phyloP scores from a whole-genome alignment of 2,113 vertebrate genomes.

The Vimba vimba region DNA sequence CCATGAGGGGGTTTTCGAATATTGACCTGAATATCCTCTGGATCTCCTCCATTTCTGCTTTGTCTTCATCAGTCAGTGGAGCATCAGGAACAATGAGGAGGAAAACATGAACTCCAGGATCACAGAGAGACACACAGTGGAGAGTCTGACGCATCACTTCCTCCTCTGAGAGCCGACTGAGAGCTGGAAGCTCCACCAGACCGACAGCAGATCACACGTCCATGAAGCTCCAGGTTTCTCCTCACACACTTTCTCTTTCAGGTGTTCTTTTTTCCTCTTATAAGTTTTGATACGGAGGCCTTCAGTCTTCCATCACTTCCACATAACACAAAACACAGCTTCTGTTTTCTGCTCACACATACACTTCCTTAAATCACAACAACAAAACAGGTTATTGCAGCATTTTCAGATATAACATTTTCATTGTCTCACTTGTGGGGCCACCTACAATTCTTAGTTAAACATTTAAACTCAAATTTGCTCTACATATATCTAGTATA shows the following conservation, averaged over 20 bases:
- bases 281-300: background rate
- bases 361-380: background rate
- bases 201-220: background rate
- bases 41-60: background rate
- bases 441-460: too few species aligned
- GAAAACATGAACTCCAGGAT: background rate
- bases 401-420: background rate
- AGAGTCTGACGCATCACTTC: background rate
- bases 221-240: slow-evolving; percentile 4
- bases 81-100: background rate
- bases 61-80: slow-evolving; percentile 4
- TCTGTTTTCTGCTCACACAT: background rate
- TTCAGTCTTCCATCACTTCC: slow-evolving; percentile 3
- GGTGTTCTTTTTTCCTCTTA: background rate
- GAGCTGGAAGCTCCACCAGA: background rate
- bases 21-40: background rate
- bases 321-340: slow-evolving; percentile 32
- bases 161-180: background rate
- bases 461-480: too few species aligned
- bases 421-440: too few species aligned
- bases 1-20: background rate
- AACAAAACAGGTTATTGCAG: background rate
- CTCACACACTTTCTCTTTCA: slow-evolving; percentile 13
- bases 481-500: too few species aligned
- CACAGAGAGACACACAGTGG: slow-evolving; percentile 3